phyloP scores from a whole-genome alignment of 2,113 vertebrate genomes.

The Prunella fulvescens region DNA sequence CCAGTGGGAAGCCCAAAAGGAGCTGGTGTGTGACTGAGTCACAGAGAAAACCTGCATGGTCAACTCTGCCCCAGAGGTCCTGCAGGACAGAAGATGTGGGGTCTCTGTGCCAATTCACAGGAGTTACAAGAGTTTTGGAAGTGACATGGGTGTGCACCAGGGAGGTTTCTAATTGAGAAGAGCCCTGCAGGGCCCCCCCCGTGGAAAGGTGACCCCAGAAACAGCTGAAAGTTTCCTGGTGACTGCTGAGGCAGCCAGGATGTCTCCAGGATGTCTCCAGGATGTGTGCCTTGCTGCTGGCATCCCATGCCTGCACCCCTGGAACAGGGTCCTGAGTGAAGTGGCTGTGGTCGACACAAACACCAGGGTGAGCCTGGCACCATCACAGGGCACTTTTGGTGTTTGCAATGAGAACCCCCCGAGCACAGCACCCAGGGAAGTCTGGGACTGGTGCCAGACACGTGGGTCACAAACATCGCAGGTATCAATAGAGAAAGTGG shows the following conservation, averaged over 20 bases:
- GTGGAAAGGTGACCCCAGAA: not conserved
- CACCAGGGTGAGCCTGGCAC: rapidly evolving
- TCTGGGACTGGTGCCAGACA: rapidly evolving
- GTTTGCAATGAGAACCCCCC: rapidly evolving
- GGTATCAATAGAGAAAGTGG: rapidly evolving
- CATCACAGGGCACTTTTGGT: rapidly evolving
- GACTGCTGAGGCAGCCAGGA: not conserved
- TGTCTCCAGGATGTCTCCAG: not conserved
- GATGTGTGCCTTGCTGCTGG: rapidly evolving
- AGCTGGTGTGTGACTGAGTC: not conserved
- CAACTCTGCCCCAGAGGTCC: not conserved
- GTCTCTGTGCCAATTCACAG: not conserved
- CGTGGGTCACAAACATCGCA: rapidly evolving
- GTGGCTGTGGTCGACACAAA: rapidly evolving
- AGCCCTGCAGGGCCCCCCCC: not conserved
- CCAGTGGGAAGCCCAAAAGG: rapidly evolving
- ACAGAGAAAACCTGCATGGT: rapidly evolving
- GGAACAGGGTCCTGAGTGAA: not conserved
- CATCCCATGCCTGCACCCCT: not conserved
- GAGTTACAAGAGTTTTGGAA: rapidly evolving
- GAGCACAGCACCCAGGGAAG: rapidly evolving
- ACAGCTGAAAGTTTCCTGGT: not conserved
- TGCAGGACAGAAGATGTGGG: not conserved
- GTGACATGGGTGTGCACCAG: rapidly evolving
- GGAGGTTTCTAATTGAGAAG: not conserved